phyloP scores from a whole-genome alignment of 2,888 invertebrate genomes.

The Mythimna impura region DNA sequence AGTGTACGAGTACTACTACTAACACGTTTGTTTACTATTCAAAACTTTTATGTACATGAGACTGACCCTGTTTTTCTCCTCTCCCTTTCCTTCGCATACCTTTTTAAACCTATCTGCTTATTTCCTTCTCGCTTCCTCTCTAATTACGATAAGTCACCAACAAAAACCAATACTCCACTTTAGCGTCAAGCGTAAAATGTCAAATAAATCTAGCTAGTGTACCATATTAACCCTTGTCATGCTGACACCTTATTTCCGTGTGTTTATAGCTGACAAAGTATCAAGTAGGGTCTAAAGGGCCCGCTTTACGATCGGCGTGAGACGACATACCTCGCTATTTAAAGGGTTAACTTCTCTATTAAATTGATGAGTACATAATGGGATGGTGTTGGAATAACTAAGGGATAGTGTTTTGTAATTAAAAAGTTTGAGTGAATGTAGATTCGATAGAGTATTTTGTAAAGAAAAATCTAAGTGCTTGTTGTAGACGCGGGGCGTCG shows the following conservation, averaged over 20 bases:
- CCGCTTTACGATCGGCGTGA: conserved; percentile 60
- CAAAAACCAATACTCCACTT: conserved; percentile 44
- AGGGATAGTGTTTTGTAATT: conserved; percentile 10
- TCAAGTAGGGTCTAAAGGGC: conserved; percentile 56
- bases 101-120: background rate
- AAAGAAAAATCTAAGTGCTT: too few species aligned
- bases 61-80: too few species aligned
- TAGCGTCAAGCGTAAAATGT: conserved; percentile 46
- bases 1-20: too few species aligned
- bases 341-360: conserved; percentile 55
- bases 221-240: conserved; percentile 65
- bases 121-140: background rate
- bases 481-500: too few species aligned
- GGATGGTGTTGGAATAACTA: conserved; percentile 16
- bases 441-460: background rate
- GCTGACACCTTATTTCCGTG: conserved; percentile 68
- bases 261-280: conserved; percentile 67
- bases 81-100: background rate
- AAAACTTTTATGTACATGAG: background rate
- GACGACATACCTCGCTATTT: conserved; percentile 49
- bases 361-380: conserved; percentile 49
- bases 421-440: background rate
- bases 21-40: background rate
- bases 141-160: conserved; percentile 42
- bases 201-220: conserved; percentile 58